Base-by-base conservation (phyloP, 2,113 vertebrate species). In the Macroglossus sobrinus region DNA sequence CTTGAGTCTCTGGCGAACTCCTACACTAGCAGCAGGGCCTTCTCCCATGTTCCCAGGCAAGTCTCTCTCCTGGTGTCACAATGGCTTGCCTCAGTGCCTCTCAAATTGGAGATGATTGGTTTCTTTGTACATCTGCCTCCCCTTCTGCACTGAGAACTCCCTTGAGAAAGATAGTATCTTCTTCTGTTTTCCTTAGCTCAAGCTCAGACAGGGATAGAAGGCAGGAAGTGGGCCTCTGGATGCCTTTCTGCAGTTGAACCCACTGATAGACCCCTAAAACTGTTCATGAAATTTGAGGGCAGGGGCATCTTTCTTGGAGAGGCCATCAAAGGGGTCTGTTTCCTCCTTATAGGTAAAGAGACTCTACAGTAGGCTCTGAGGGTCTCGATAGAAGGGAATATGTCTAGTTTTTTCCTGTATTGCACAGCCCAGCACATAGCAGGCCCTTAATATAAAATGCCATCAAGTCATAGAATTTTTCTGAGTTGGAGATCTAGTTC, bases 21-120 rank as follows among this genome's bases (percentile, higher is more conserved):
- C 80, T 50, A 13, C 11, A 24, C 28, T 15, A 43, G 57, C 78
- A 66, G 24, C 53, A 61, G 9, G 18, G 35, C 45, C 18, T 61
- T 71, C n/a, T 30, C 76, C 38, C 53, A 43, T 15, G 3, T 22
- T 26, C 50, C 35, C 11, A 11, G 13, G 71, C 7, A 30, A 71
- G 30, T 38, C 50, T 57, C 59, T 75, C 84, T 75, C n/a, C 30
- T 13, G 24, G 15, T 2, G 15, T 78, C 35, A 22, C 47, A 13
- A 24, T 47, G 66, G 14, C 30, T 74, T 10, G 22, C 28, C 26
- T 93, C 64, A 53, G 45, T 1, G 4, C 30, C 68, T 94, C 72
- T 69, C 22, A 0, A 16, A 7, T 2, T 2, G 33, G 43, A 69
- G 35, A 24, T 0, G 3, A 18, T 4, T 53, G 71, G 71, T 63